Conservation (phyloP, 2,888 invertebrate species). For the Lamellibrachia satsuma region DNA sequence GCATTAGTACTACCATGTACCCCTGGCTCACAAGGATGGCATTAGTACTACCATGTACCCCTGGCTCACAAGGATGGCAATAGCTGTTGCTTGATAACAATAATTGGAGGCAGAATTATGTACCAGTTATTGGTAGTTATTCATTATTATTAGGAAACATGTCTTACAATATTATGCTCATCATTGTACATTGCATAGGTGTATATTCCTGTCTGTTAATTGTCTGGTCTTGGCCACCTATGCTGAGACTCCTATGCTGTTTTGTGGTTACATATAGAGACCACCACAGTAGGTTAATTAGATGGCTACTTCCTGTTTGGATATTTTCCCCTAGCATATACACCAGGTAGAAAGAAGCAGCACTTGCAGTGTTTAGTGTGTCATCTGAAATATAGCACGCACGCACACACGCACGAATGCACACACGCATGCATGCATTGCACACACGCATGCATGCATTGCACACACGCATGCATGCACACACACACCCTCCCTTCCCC, state of each 20-base stretch:
- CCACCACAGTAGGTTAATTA: background rate
- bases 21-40: no score
- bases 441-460: background rate
- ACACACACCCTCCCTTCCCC: no score
- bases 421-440: background rate
- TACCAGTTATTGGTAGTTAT: no score
- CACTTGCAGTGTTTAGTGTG: background rate
- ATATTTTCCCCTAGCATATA: background rate
- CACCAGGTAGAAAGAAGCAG: background rate
- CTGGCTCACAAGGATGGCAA: no score
- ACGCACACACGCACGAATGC: background rate
- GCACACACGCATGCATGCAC: no score
- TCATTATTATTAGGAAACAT: background rate
- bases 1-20: no score
- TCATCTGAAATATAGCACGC: background rate
- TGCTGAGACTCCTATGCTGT: background rate
- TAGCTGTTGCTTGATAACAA: no score
- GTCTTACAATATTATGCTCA: background rate
- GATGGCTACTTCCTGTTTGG: background rate
- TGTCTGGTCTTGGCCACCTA: background rate
- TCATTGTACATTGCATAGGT: background rate
- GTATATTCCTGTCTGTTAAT: background rate
- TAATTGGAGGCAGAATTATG: no score
- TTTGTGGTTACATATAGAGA: background rate
- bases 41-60: no score